Evolutionary conservation across 2,888 invertebrate species (phyloP).

Genomic region (Ypsolopha scabrella): DNA sequence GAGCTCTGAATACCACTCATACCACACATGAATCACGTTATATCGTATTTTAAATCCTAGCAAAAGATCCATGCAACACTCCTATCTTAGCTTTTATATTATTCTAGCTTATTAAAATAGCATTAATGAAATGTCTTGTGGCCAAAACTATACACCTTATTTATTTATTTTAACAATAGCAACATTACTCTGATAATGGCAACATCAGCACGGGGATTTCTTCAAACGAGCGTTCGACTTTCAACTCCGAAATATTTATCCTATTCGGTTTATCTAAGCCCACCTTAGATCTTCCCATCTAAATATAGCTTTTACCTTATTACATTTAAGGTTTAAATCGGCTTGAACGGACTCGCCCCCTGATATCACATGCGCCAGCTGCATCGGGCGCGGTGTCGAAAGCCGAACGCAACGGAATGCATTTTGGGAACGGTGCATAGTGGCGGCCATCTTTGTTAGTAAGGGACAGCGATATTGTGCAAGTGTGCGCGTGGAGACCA

Average conservation of each 20-base stretch:
- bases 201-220: constrained; percentile 17
- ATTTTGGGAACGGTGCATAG: constrained; percentile 25
- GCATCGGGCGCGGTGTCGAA: not conserved
- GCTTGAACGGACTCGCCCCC: not conserved
- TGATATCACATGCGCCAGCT: not conserved
- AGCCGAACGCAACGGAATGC: not conserved
- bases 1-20: too few species aligned
- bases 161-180: constrained; percentile 12
- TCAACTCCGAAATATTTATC: not conserved
- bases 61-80: not conserved
- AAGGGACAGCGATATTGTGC: constrained; percentile 58
- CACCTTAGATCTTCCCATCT: not conserved
- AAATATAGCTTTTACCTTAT: not conserved
- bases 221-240: constrained; percentile 5
- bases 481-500: constrained; percentile 64
- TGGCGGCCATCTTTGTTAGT: constrained; percentile 53
- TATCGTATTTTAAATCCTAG: not conserved
- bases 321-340: not conserved
- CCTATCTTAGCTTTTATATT: constrained; percentile 40
- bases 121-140: constrained; percentile 53
- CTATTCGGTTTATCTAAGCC: too few species aligned
- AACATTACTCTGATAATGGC: constrained; percentile 6
- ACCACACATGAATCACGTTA: too few species aligned
- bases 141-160: constrained; percentile 39
- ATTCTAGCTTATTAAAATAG: constrained; percentile 56